Percentiles rank a stretch among this genome's conserved stretches.
Conservation (phyloP, 2,113 vertebrate genomes). For the Sciurus niger region DNA sequence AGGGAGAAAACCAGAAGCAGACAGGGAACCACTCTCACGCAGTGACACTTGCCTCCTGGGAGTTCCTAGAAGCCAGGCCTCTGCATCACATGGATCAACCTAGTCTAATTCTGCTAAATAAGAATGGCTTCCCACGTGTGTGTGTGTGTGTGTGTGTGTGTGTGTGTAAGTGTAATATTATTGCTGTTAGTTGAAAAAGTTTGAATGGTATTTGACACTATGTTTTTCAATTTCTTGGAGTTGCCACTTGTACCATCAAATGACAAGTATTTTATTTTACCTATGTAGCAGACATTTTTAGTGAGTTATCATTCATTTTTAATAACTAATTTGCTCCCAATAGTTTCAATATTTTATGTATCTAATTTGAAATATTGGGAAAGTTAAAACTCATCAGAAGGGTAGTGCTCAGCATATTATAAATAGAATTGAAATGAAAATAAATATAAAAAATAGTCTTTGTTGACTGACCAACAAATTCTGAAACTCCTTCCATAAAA, state of each 20-base stretch:
- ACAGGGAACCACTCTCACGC: too few species aligned
- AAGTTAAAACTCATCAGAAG: conserved; percentile 31
- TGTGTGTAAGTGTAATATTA: background rate
- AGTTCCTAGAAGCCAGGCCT: too few species aligned
- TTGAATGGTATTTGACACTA: background rate
- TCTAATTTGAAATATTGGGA: background rate
- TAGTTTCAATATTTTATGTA: background rate
- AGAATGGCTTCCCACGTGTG: too few species aligned
- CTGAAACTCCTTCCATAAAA: background rate
- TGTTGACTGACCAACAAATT: background rate
- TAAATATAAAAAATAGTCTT: background rate
- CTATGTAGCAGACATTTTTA: background rate
- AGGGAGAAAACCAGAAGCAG: too few species aligned
- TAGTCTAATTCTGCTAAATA: too few species aligned
- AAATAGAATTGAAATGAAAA: background rate
- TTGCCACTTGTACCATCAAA: background rate
- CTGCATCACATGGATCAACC: too few species aligned
- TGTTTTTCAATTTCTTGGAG: background rate
- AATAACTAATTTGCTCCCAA: background rate
- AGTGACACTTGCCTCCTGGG: too few species aligned
- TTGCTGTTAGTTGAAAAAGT: background rate
- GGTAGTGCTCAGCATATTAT: background rate
- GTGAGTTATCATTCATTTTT: conserved; percentile 18
- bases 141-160: background rate
- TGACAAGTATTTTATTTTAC: background rate